A percentile compares a stretch with the other conserved stretches of the same genome.
Conservation (phyloP, 2,797 vertebrate genomes). For the Acanthurus lineatus region DNA sequence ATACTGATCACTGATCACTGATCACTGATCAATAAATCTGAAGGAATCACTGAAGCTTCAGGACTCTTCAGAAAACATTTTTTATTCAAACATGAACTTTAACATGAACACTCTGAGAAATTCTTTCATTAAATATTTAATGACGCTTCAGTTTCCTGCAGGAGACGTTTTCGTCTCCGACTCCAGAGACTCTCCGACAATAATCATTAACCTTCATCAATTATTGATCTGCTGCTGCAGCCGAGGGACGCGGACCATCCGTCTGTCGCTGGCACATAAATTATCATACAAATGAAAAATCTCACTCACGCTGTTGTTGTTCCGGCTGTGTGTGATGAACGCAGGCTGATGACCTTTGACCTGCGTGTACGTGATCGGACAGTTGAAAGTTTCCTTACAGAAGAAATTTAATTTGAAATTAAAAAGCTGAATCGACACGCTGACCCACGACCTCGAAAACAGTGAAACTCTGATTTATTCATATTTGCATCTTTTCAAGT, state of each 20-base stretch:
- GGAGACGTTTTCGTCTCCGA: not conserved
- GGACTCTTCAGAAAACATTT: too few species aligned
- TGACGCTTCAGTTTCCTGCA: not conserved
- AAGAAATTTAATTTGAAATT: not conserved
- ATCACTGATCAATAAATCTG: not conserved
- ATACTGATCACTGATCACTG: not conserved
- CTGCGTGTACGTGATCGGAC: not conserved
- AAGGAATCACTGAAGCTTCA: not conserved
- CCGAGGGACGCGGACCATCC: not conserved
- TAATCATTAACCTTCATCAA: constrained; percentile 31
- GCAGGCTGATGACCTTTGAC: not conserved
- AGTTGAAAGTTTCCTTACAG: too few species aligned
- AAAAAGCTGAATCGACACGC: not conserved
- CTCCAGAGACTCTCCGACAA: not conserved
- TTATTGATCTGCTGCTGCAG: constrained; percentile 30
- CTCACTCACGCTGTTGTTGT: not conserved
- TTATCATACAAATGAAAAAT: constrained; percentile 11
- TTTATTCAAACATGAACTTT: not conserved
- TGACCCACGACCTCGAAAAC: too few species aligned
- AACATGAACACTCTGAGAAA: not conserved
- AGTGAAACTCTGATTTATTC: too few species aligned
- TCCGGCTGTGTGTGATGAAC: not conserved
- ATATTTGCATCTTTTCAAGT: too few species aligned
- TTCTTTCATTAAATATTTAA: not conserved
- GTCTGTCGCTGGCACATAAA: not conserved